A percentile compares a stretch with the other conserved stretches of the same genome.
Conservation (phyloP, 92 coral and sea anemone species). For the Parazoanthus darwini region DNA sequence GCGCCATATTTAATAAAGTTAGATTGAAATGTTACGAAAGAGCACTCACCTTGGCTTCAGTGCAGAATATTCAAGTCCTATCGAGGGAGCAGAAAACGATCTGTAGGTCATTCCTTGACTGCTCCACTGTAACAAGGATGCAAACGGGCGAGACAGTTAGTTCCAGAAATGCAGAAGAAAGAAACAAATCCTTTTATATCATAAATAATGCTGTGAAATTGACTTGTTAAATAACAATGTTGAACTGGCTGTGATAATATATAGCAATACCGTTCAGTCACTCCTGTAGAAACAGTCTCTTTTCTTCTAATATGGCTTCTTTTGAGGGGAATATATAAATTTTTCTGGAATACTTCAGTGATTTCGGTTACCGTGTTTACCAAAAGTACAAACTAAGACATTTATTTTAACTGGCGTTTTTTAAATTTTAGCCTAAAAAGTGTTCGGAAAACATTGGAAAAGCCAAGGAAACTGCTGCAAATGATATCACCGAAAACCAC, state of each 20-base stretch:
- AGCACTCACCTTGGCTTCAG: slow-evolving; percentile 32
- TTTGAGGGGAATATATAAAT: too few species aligned
- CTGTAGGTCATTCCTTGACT: slow-evolving; percentile 33
- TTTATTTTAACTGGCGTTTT: too few species aligned
- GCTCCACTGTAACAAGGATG: slow-evolving; percentile 26
- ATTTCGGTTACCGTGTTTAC: neutral
- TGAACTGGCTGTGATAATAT: neutral
- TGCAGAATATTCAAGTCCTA: slow-evolving; percentile 22
- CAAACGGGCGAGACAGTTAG: neutral
- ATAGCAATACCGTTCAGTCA: neutral
- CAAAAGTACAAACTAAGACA: too few species aligned
- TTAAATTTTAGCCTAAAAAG: too few species aligned
- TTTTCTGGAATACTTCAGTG: neutral
- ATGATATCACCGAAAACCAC: too few species aligned
- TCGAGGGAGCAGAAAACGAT: slow-evolving; percentile 34
- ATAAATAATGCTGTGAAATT: neutral
- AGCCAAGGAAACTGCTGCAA: too few species aligned
- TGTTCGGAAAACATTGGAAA: too few species aligned
- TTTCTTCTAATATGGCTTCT: neutral
- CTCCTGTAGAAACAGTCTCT: neutral
- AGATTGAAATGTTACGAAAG: neutral
- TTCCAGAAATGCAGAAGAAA: neutral
- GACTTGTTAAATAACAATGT: neutral
- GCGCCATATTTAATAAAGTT: neutral
- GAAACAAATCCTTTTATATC: neutral